Conservation (phyloP, 2,113 vertebrate genomes). For the Poecilia latipinna region DNA sequence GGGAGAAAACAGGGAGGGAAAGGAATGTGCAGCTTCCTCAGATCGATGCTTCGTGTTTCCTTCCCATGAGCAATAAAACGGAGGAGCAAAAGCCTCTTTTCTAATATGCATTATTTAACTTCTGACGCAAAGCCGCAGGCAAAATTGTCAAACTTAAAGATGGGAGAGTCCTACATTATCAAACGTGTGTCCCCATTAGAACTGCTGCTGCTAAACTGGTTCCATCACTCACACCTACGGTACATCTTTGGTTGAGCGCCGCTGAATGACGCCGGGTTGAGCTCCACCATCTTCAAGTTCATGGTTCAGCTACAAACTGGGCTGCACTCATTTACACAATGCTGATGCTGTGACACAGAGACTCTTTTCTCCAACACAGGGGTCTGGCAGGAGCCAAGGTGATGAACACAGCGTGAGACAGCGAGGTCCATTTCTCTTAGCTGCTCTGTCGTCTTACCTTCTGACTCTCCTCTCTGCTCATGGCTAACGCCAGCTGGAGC, state of each 20-base stretch:
- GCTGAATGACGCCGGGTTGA: no score
- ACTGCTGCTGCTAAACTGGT: no score
- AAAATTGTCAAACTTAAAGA: background rate
- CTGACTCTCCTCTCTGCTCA: slow-evolving; percentile 94
- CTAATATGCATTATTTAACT: no score
- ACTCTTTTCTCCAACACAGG: background rate
- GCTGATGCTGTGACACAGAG: background rate
- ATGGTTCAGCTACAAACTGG: background rate
- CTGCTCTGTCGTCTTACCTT: slow-evolving; percentile 78
- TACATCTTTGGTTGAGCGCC: no score
- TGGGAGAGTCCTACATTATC: background rate
- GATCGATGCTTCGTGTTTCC: no score
- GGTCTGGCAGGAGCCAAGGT: background rate
- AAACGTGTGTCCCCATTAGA: no score
- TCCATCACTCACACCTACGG: no score
- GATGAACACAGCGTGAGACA: background rate
- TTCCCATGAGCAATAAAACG: no score
- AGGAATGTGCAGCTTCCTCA: no score
- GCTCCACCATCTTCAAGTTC: background rate
- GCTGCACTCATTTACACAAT: background rate
- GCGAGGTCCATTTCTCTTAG: background rate
- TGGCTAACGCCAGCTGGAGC: slow-evolving; percentile 92
- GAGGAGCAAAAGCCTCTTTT: no score
- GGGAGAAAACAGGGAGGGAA: no score
- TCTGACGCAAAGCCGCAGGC: background rate